phyloP scores from a whole-genome alignment of 2,797 vertebrate species.

The Potorous gilbertii region DNA sequence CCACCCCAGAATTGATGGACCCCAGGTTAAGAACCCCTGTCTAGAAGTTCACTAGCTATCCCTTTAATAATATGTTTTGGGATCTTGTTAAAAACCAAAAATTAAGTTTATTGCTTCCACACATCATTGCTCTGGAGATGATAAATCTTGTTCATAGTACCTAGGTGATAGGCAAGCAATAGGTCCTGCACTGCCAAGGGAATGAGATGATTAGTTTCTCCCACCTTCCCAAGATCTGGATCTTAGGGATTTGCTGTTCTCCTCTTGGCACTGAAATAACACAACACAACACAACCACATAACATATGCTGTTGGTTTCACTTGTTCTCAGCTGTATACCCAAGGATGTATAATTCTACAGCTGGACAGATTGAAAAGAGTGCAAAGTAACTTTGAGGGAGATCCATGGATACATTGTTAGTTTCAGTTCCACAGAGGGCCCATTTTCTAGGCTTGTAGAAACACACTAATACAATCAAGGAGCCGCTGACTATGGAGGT shows the following conservation, averaged over 20 bases:
- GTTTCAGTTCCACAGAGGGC: background rate
- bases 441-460: background rate
- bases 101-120: background rate
- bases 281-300: background rate
- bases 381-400: background rate
- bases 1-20: background rate
- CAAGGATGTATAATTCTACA: background rate
- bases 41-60: background rate
- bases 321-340: background rate
- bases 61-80: background rate
- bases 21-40: background rate
- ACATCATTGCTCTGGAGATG: background rate
- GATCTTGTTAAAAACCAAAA: background rate
- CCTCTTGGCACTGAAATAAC: background rate
- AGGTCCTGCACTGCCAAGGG: background rate
- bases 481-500: background rate
- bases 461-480: background rate
- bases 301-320: background rate
- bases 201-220: background rate
- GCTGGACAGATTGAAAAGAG: background rate
- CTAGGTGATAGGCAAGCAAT: background rate
- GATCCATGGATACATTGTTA: background rate
- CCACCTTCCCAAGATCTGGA: background rate
- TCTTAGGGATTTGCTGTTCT: background rate
- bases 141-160: background rate